phyloP scores from a whole-genome alignment of 2,113 vertebrate genomes.

The Lichenostomus cassidix region DNA sequence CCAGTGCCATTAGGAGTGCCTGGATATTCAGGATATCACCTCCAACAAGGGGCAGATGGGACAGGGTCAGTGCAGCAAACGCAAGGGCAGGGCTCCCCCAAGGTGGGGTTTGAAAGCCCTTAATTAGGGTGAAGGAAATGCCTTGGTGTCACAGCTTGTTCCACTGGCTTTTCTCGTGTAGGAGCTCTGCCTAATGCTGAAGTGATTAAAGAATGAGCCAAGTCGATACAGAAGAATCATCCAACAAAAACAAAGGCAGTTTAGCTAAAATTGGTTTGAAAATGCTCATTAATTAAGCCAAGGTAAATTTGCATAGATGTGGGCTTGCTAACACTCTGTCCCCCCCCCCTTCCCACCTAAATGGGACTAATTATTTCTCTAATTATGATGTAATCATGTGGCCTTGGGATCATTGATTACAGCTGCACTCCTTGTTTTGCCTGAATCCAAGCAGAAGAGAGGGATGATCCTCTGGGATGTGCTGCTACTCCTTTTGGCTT shows the following conservation, averaged over 20 bases:
- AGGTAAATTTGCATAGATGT: not conserved
- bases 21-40: not conserved
- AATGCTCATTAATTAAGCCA: conserved; percentile 11
- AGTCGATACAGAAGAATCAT: not conserved
- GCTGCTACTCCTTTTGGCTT: not conserved
- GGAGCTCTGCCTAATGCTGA: not conserved
- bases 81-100: not conserved
- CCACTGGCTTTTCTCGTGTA: not conserved
- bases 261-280: not conserved
- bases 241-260: not conserved
- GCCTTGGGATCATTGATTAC: conserved; percentile 19
- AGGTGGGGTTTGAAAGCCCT: not conserved
- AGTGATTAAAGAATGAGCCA: not conserved
- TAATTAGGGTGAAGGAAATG: not conserved
- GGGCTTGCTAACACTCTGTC: not conserved
- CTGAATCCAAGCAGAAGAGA: not conserved
- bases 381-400: not conserved
- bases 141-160: not conserved
- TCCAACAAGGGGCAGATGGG: not conserved
- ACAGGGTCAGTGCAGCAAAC: not conserved
- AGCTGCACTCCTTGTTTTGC: not conserved
- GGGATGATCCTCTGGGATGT: not conserved
- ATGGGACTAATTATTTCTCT: not conserved
- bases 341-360: not conserved
- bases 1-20: not conserved